phyloP scores from a whole-genome alignment of 2,797 vertebrate species.

The Phyllotis vaccarum region DNA sequence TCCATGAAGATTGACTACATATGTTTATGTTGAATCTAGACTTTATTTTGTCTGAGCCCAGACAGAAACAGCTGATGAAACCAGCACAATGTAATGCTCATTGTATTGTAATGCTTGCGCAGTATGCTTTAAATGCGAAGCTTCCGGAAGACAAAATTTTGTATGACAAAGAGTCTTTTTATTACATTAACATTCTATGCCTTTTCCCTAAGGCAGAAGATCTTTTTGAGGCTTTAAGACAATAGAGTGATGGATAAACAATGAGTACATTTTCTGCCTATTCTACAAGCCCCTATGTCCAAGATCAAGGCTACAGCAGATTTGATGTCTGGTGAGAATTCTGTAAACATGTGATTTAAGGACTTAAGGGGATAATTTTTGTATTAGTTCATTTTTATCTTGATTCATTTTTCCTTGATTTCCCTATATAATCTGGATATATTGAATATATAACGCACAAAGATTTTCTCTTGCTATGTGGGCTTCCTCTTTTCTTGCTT shows the following conservation, averaged over 20 bases:
- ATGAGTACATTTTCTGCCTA: neutral
- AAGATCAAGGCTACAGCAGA: neutral
- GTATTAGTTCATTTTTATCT: neutral
- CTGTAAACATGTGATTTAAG: neutral
- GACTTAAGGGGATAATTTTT: neutral
- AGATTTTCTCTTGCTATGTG: neutral
- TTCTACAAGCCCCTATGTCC: neutral
- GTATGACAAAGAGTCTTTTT: neutral
- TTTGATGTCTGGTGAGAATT: neutral
- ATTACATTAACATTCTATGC: neutral
- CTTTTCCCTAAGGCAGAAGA: neutral
- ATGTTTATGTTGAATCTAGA: constrained; percentile 14
- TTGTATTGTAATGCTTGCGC: too few relatives aligned
- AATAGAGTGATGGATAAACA: neutral
- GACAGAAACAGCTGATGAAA: neutral
- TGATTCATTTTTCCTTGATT: neutral
- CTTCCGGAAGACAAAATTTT: neutral
- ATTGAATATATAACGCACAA: neutral
- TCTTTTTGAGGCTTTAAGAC: neutral
- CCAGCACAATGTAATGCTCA: neutral
- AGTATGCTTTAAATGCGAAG: neutral
- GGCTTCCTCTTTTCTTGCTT: neutral
- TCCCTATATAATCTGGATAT: neutral
- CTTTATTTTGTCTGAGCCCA: neutral
- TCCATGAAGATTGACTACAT: neutral